These are phyloP conservation scores for Pilophorus perplexus DNA, from an alignment of 2,888 invertebrate species.

Conservation along the genomic window DNA sequence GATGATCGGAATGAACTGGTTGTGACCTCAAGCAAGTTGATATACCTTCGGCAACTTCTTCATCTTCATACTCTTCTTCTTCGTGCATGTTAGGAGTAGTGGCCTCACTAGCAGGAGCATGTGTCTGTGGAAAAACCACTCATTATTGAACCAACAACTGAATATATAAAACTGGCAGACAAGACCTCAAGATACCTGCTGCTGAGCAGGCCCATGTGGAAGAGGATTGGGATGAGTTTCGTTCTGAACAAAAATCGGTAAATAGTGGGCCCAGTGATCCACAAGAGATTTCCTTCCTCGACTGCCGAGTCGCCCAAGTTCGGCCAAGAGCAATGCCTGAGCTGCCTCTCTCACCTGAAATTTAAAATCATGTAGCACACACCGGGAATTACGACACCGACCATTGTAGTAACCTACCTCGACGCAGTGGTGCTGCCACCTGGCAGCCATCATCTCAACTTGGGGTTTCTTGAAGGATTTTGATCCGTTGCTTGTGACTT, in stretches of 20 bases:
- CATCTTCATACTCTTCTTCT: conserved; percentile 77
- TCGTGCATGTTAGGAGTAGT: conserved; percentile 57
- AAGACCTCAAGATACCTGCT: too few species aligned
- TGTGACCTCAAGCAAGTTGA: too few species aligned
- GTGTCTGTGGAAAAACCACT: conserved; percentile 4
- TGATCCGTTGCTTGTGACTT: conserved; percentile 68
- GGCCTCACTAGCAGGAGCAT: conserved; percentile 31
- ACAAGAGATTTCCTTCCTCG: conserved; percentile 90
- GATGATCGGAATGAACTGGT: too few species aligned
- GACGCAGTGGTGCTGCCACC: conserved; percentile 98
- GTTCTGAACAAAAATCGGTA: conserved; percentile 72
- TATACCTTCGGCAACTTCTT: conserved; percentile 71
- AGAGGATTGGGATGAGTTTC: conserved; percentile 61
- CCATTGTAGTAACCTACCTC: conserved; percentile 62
- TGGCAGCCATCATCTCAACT: conserved; percentile 93
- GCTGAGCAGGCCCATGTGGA: conserved; percentile 56
- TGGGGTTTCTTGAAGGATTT: conserved; percentile 89
- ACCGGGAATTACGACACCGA: background rate
- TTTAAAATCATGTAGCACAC: background rate
- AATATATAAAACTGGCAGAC: too few species aligned
- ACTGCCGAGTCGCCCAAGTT: conserved; percentile 81
- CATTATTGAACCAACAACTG: background rate
- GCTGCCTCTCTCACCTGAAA: conserved; percentile 81
- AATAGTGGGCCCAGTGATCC: conserved; percentile 93
- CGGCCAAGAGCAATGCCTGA: conserved; percentile 90